Percentiles rank a stretch among this genome's conserved stretches.
Evolutionary conservation across 2,888 invertebrate genomes (phyloP).

Genomic region (Clistopyga incitator): DNA sequence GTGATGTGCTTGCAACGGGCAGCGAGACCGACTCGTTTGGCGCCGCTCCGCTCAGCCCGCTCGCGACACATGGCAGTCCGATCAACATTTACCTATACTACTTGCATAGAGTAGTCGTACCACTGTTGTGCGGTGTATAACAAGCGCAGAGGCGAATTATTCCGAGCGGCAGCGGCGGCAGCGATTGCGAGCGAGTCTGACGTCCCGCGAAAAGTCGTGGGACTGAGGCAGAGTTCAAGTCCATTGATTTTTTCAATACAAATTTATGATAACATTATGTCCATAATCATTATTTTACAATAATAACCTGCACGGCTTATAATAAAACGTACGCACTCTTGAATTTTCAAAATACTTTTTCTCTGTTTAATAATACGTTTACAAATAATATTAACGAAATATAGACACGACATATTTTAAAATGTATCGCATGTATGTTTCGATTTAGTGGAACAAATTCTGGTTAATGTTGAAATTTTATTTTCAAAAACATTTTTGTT

Average conservation of each 20-base stretch:
- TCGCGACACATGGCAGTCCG: constrained; percentile 58
- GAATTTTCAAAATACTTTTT: not conserved
- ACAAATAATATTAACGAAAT: too few species aligned
- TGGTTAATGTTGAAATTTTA: too few species aligned
- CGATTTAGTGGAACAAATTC: too few species aligned
- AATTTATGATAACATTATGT: too few species aligned
- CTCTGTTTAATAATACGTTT: too few species aligned
- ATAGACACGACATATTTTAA: too few species aligned
- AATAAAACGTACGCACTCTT: too few species aligned
- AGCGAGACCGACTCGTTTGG: not conserved
- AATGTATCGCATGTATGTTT: too few species aligned
- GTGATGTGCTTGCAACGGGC: constrained; percentile 4
- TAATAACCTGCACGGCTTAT: too few species aligned
- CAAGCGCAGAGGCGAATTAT: constrained; percentile 28
- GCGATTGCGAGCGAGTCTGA: constrained; percentile 45
- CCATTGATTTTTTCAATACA: too few species aligned
- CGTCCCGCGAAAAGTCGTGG: constrained; percentile 33
- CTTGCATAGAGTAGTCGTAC: constrained; percentile 34
- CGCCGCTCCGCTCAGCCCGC: constrained; percentile 26
- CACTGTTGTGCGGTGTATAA: not conserved
- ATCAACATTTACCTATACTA: constrained; percentile 66
- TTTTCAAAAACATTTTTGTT: too few species aligned
- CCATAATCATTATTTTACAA: too few species aligned
- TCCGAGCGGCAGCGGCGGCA: constrained; percentile 48
- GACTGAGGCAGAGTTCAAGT: not conserved